Conservation (phyloP, 2,888 invertebrate genomes). For the Lepetodrilus schrolli region DNA sequence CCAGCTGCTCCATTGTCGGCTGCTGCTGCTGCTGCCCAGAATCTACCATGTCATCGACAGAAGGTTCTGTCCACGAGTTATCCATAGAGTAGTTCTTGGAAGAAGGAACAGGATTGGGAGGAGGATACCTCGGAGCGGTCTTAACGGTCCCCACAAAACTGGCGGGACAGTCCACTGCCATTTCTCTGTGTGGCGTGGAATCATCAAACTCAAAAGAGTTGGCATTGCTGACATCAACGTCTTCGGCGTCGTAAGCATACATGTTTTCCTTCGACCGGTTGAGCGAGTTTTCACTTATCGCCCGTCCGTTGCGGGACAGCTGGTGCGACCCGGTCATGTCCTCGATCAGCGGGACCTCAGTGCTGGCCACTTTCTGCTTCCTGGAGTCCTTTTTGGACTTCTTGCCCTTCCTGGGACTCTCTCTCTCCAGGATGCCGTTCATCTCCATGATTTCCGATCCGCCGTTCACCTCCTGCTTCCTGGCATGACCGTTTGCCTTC, state of each 20-base stretch:
- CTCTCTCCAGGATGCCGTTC: constrained; percentile 51
- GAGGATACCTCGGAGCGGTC: constrained; percentile 87
- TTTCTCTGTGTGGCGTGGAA: constrained; percentile 90
- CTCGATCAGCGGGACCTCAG: constrained; percentile 57
- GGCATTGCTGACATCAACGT: constrained; percentile 50
- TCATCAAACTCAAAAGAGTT: constrained; percentile 58
- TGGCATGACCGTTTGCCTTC: constrained; percentile 31
- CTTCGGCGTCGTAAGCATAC: constrained; percentile 42
- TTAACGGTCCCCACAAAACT: constrained; percentile 92
- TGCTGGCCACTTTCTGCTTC: constrained; percentile 45
- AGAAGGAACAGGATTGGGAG: constrained; percentile 45
- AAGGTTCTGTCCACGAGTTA: constrained; percentile 28
- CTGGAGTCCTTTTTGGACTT: constrained; percentile 48
- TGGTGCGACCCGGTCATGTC: constrained; percentile 39
- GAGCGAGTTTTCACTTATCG: constrained; percentile 54
- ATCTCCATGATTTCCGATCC: constrained; percentile 43
- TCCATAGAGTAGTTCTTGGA: constrained; percentile 48
- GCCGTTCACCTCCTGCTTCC: constrained; percentile 34
- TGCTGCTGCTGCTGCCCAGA: constrained; percentile 32
- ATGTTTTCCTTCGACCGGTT: constrained; percentile 47
- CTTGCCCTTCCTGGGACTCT: constrained; percentile 47
- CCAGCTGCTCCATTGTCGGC: constrained; percentile 84
- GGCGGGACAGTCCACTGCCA: constrained; percentile 98
- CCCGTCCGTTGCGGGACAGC: constrained; percentile 39
- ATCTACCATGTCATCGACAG: constrained; percentile 12